These are phyloP conservation scores for Notarius quadriscutis DNA, from an alignment of 2,113 vertebrate species.

Conservation along the genomic window DNA sequence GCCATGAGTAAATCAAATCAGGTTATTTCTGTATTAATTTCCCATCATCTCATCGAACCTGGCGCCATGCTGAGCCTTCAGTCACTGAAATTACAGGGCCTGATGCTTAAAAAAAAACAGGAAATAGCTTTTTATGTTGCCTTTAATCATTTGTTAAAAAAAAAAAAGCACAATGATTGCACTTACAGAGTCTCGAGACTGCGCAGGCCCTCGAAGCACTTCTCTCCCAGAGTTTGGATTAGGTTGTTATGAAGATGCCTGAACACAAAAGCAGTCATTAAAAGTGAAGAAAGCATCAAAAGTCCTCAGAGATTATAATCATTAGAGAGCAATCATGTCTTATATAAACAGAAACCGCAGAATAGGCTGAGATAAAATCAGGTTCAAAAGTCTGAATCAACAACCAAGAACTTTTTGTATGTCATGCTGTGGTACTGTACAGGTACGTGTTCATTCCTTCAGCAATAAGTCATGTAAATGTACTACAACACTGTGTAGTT, in stretches of 20 bases:
- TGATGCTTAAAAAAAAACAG: slow-evolving; percentile 43
- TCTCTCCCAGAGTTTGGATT: slow-evolving; percentile 84
- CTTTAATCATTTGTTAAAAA: slow-evolving; percentile 30
- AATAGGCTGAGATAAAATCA: slow-evolving; percentile 9
- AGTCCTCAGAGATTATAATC: slow-evolving; percentile 37
- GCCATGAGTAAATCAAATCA: neutral
- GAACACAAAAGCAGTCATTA: slow-evolving; percentile 59
- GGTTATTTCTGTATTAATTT: slow-evolving; percentile 32
- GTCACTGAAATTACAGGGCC: slow-evolving; percentile 29
- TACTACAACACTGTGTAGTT: neutral
- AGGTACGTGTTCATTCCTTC: neutral
- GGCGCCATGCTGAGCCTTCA: slow-evolving; percentile 28
- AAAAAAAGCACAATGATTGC: slow-evolving; percentile 20
- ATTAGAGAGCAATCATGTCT: slow-evolving; percentile 17
- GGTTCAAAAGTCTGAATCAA: slow-evolving; percentile 27
- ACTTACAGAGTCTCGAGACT: slow-evolving; percentile 96
- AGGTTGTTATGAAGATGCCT: slow-evolving; percentile 96
- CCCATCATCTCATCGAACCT: slow-evolving; percentile 16
- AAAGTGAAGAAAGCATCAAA: slow-evolving; percentile 40
- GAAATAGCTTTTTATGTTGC: slow-evolving; percentile 45
- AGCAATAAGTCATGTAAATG: neutral
- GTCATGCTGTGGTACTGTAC: neutral
- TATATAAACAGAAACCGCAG: slow-evolving; percentile 22
- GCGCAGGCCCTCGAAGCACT: slow-evolving; percentile 88
- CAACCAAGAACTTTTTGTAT: neutral